Evolutionary conservation across 2,797 vertebrate species (phyloP).

Genomic region (Premnoplex brunnescens): DNA sequence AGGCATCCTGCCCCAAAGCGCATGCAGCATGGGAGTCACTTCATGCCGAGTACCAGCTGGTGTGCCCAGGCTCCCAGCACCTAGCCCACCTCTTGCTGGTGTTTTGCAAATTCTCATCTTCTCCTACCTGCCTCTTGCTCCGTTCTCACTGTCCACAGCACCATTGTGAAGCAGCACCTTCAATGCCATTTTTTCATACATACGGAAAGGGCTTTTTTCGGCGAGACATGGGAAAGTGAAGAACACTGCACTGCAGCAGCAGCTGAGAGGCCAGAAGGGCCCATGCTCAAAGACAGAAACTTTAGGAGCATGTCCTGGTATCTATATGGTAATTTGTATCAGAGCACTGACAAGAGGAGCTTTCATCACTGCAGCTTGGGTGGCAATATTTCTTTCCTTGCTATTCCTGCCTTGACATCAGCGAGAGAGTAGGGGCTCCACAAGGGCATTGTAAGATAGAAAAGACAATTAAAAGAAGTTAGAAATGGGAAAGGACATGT

Average conservation of each 20-base stretch:
- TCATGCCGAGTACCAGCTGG: background rate
- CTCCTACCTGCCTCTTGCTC: background rate
- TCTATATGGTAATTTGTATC: conserved; percentile 51
- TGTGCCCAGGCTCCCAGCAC: background rate
- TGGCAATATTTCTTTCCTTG: conserved; percentile 52
- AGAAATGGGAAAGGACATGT: conserved; percentile 9
- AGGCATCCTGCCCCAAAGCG: background rate
- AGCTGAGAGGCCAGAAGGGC: conserved; percentile 23
- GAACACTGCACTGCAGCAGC: background rate
- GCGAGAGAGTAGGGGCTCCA: background rate
- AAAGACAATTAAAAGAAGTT: conserved; percentile 26
- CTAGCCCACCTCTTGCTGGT: background rate
- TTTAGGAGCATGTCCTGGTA: conserved; percentile 15
- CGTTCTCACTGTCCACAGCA: accelerated
- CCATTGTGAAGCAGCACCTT: background rate
- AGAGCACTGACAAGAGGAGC: conserved; percentile 29
- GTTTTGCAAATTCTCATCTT: background rate
- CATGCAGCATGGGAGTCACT: background rate
- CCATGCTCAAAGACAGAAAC: background rate
- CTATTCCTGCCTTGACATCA: conserved; percentile 42
- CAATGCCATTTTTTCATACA: background rate
- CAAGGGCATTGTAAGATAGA: conserved; percentile 12
- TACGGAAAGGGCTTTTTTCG: background rate
- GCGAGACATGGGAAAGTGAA: background rate
- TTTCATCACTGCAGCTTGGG: conserved; percentile 35